Base-by-base conservation (phyloP, 2,797 vertebrate species). In the Platalea minor region DNA sequence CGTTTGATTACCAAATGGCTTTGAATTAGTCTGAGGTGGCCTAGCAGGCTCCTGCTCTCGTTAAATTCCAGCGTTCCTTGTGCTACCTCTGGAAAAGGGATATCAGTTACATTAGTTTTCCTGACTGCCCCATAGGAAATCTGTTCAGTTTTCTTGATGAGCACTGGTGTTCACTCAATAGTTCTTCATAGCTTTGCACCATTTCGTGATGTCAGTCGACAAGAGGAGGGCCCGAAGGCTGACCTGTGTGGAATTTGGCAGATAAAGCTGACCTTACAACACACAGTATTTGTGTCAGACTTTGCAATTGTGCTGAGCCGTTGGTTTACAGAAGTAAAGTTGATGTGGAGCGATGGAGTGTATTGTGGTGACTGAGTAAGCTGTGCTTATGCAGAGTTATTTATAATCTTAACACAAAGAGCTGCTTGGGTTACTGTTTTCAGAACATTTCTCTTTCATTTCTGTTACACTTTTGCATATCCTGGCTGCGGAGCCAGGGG, bases 221-320 rank as follows among this genome's bases (percentile, higher is more conserved):
- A 69, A 3, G 41, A 85, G 68, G 76, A 65, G 85, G 85, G 81
- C 77, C 72, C 7, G 51, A 74, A 73, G 86, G 73, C 95, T 93
- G 93, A 81, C 69, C 89, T 63, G 16, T 17, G 41, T 91, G 93
- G 92, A 89, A 91, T 97, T 45, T 84, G 67, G 37, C 67, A 86
- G 89, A 83, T 94, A 85, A 84, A 81, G 89, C 87, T 82, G 92
- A 43, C 63, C 60, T 88, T 67, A 67, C 57, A 53, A n/a, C 16
- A 6, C 2, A 1, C 37, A 35, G 73, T 31, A 29, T 61, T 85
- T 91, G 73, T 85, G 69, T 61, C 65, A 91, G 92, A 24, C 60
- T 80, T 41, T 65, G 73, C 29, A 75, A 85, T 84, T 81, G 74
- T 95, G 92, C 92, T 96, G 85, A 96, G 75, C 76, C 39, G 46